A percentile compares a stretch with the other conserved stretches of the same genome.
phyloP scores from a whole-genome alignment of 2,113 vertebrate species.

The Ifrita kowaldi region DNA sequence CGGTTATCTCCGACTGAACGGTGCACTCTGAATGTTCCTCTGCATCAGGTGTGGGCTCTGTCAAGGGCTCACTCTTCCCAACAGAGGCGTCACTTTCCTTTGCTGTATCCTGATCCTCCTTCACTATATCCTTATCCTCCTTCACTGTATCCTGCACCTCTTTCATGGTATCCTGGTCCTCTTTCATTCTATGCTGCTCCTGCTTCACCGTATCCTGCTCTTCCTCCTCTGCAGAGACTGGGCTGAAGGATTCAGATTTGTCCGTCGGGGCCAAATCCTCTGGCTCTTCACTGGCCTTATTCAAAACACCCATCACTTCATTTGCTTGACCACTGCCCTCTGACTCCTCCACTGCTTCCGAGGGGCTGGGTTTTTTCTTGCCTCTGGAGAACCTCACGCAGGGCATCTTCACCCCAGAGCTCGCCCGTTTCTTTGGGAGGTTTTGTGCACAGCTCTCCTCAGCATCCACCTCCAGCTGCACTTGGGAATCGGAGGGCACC shows the following conservation, averaged over 20 bases:
- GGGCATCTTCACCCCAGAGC: slow-evolving; percentile 68
- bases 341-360: slow-evolving; percentile 54
- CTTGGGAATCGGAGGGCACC: neutral
- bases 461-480: slow-evolving; percentile 51
- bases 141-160: neutral
- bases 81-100: neutral
- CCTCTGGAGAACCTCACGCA: slow-evolving; percentile 70
- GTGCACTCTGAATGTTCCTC: neutral
- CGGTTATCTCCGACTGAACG: neutral
- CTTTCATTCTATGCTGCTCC: neutral
- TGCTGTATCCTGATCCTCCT: neutral
- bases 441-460: neutral
- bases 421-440: slow-evolving; percentile 43
- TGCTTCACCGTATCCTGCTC: neutral
- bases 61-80: slow-evolving; percentile 27
- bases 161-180: neutral
- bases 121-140: neutral
- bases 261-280: neutral
- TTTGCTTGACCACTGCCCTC: slow-evolving; percentile 44
- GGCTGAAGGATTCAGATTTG: neutral
- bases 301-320: neutral
- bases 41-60: slow-evolving; percentile 10
- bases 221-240: neutral
- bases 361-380: slow-evolving; percentile 40
- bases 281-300: neutral